Base-by-base conservation (phyloP, 2,113 vertebrate genomes). In the Cnemophilus loriae region DNA sequence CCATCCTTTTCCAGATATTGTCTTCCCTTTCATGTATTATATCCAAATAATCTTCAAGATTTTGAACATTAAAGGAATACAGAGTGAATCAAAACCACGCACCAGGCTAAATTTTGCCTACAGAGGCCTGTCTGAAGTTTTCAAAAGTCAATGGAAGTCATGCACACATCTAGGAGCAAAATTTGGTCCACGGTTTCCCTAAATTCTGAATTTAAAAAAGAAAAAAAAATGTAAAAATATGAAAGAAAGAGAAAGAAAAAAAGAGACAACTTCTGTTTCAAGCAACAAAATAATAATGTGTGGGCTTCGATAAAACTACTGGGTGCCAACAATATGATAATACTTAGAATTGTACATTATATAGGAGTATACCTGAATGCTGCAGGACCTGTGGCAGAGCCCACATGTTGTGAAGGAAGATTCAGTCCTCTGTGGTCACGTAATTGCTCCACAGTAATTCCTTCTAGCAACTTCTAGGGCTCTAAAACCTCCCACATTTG, bases 21-120 rank as follows among this genome's bases (percentile, higher is more conserved):
- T 96, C 85, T 94, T 94, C 75, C n/a, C 33, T 96, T 97, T 95
- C 71, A 95, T 91, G 69, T 53, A 52, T 83, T 56, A 74, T 74
- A 94, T 50, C 56, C 71, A 96, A 95, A 92, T 79, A 95, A 90
- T 93, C 67, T 80, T 88, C 78, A 92, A 88, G 64, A 75, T 94
- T 92, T 89, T 89, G 59, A 86, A 93, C 75, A 74, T 52, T 83
- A 81, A 89, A 87, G 67, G 60, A 91, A 47, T 84, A 92, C 30
- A 67, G 52, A 33, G 50, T 59, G 89, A 83, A 93, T 83, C 60
- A 78, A 91, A 90, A 92, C 32, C 73, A 82, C 70, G 68, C 20
- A 90, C 7, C n/a, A 79, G 50, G 60, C 12, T 81, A 76, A 81
- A 80, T 71, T 84, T 86, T 22, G 3, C 50, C 65, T 85, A 80